Base-by-base conservation (phyloP, 2,113 vertebrate genomes). In the Calypte anna region DNA sequence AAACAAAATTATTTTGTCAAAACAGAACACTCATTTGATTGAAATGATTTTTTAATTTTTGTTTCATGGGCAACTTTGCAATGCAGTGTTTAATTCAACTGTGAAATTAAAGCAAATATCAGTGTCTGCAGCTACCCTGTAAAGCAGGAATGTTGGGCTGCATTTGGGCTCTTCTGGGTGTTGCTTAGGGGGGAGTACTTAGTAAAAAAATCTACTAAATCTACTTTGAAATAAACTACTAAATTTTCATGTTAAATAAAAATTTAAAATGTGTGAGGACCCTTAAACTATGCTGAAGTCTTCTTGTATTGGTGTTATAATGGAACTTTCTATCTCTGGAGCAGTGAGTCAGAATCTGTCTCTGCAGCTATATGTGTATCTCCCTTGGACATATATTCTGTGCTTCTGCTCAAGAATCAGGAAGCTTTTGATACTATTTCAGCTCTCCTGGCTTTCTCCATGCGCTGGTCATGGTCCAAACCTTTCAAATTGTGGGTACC, bases 1-100 rank as follows among this genome's bases (percentile, higher is more conserved):
- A 93, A 95, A 93, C 91, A 92, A 84, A 96, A 95, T 96, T 96
- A 95, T 90, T 97, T 94, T 96, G 94, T 95, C 95, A 97, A 95
- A 97, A 94, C 78, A 96, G 84, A 88, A 73, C 79, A 70, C 70
- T 88, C 38, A 36, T 15, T 82, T 97, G 90, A 95, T 85, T 80
- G 78, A 94, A 91, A 91, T 87, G 15, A 82, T 82, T 92, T 91
- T 62, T 88, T 77, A 43, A 40, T 92, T 91, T 93, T 97, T 91
- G 78, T 93, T 96, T 96, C 85, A 48, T 86, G 85, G 75, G 48
- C 91, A 91, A 83, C 72, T 93, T 90, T 88, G 59, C 59, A 87
- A 83, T 74, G 54, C 48, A 67, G 12, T 86, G 44, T 90, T 94
- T 94, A 82, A 80, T 92, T 93, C 87, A 91, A 57, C 90, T 94